A percentile compares a stretch with the other conserved stretches of the same genome.
Evolutionary conservation across 2,113 vertebrate genomes (phyloP).

Genomic region (Excalfactoria chinensis): DNA sequence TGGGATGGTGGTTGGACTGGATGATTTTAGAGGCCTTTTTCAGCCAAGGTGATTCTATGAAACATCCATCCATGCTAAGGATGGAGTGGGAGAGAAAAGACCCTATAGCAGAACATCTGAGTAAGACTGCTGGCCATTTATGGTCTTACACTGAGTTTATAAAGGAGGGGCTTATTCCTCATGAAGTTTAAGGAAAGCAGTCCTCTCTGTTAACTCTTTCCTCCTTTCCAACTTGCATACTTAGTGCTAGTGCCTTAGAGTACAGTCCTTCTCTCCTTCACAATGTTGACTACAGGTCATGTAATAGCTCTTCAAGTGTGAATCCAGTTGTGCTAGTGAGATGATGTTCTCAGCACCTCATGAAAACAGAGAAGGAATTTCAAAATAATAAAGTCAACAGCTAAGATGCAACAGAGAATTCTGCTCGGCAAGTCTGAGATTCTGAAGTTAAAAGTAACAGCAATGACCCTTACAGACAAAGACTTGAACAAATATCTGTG

Average conservation of each 20-base stretch:
- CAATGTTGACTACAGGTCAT: neutral
- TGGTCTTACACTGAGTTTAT: neutral
- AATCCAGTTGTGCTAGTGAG: neutral
- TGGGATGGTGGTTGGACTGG: too few relatives aligned
- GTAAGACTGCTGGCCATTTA: neutral
- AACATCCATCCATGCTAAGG: neutral
- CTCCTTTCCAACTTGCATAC: neutral
- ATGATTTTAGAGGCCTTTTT: too few relatives aligned
- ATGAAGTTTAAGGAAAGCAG: neutral
- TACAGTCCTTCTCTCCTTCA: neutral
- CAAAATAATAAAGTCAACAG: neutral
- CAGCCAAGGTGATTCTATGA: neutral
- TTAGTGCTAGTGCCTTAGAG: neutral
- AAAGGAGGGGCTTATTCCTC: neutral
- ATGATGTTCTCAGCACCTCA: neutral
- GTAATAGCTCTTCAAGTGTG: neutral
- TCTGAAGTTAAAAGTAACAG: neutral
- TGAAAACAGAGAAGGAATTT: neutral
- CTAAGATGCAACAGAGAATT: neutral
- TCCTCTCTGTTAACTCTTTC: neutral
- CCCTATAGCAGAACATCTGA: neutral
- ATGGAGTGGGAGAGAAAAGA: neutral
- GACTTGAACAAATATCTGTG: neutral
- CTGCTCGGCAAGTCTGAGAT: neutral
- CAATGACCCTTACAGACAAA: neutral